Conservation (phyloP, 2,888 invertebrate species). For the Yponomeuta evonymella region DNA sequence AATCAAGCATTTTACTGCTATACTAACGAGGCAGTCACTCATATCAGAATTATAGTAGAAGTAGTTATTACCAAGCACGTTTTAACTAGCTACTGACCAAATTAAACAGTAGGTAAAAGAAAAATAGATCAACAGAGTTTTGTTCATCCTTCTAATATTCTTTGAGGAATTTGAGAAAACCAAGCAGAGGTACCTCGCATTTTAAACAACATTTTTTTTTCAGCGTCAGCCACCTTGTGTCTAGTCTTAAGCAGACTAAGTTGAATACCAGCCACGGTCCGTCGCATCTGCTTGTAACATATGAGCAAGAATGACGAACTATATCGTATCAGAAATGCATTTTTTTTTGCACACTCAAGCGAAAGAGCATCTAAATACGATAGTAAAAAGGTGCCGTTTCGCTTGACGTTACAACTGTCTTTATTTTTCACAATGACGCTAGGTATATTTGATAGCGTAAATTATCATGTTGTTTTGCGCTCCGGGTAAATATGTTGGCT, state of each 20-base stretch:
- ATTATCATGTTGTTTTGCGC: background rate
- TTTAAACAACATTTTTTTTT: too few relatives aligned
- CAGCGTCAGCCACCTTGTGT: background rate
- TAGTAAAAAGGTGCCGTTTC: background rate
- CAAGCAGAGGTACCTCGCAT: too few relatives aligned
- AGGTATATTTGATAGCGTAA: background rate
- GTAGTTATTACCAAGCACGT: too few relatives aligned
- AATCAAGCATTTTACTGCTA: too few relatives aligned
- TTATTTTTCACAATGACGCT: background rate
- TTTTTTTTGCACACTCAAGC: background rate
- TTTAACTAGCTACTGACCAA: too few relatives aligned
- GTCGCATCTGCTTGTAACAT: conserved; percentile 60
- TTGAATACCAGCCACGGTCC: conserved; percentile 29
- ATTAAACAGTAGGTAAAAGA: too few relatives aligned
- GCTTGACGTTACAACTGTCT: background rate
- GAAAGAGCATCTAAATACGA: background rate
- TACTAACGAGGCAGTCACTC: too few relatives aligned
- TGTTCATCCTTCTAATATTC: too few relatives aligned
- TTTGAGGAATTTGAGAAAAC: too few relatives aligned
- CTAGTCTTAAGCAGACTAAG: background rate
- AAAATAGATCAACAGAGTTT: too few relatives aligned
- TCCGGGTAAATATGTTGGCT: background rate
- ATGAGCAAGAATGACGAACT: conserved; percentile 40
- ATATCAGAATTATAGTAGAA: too few relatives aligned
- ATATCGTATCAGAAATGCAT: background rate